Conservation (phyloP, 2,113 vertebrate genomes). For the Piliocolobus tephrosceles region DNA sequence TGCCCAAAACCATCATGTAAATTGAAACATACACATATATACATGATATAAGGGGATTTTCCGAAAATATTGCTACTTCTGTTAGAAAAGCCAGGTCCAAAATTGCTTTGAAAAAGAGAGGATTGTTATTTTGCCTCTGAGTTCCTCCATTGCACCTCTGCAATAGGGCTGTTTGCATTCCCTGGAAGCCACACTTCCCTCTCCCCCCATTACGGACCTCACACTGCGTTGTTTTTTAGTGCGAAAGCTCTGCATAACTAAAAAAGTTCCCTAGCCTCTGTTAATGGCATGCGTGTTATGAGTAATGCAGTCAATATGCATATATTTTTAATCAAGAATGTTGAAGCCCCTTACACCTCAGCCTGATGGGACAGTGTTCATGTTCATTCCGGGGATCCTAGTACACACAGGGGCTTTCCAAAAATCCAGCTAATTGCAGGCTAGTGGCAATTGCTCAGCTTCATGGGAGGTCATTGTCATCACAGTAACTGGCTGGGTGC, state of each 20-base stretch:
- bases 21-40: neutral
- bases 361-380: neutral
- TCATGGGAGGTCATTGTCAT: neutral
- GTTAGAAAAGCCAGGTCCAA: neutral
- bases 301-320: neutral
- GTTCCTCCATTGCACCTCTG: neutral
- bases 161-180: neutral
- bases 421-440: neutral
- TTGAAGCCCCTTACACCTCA: neutral
- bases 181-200: neutral
- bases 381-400: neutral
- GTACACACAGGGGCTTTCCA: neutral
- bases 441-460: neutral
- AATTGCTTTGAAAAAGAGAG: neutral
- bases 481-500: neutral
- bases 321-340: neutral
- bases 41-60: neutral
- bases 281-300: neutral
- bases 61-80: constrained; percentile 5
- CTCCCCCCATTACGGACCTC: neutral
- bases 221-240: neutral
- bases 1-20: neutral
- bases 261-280: neutral
- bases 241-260: neutral
- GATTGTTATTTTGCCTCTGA: neutral